phyloP scores from a whole-genome alignment of 92 coral and sea anemone genomes.

The Phenganax stokvisi region DNA sequence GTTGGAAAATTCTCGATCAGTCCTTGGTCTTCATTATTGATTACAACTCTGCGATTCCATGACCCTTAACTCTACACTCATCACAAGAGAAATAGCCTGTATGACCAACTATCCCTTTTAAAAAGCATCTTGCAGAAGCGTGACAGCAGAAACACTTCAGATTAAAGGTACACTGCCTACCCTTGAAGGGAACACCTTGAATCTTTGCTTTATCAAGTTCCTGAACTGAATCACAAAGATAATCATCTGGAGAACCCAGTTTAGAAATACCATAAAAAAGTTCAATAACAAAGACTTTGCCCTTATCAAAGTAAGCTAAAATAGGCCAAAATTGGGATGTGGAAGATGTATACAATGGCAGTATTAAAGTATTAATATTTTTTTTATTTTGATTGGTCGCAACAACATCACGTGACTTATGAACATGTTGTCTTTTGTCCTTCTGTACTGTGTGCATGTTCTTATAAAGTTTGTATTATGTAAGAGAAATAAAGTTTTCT shows the following conservation, averaged over 20 bases:
- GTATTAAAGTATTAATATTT: background rate
- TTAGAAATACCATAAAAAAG: conserved; percentile 8
- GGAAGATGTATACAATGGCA: conserved; percentile 8
- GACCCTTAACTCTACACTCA: conserved; percentile 1
- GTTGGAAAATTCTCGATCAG: background rate
- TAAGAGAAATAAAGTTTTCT: background rate
- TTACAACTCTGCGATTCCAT: conserved; percentile 32
- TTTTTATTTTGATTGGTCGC: too few species aligned
- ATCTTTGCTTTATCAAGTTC: conserved; percentile 5
- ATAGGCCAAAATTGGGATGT: conserved; percentile 21
- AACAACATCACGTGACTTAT: too few species aligned
- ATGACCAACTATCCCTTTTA: conserved; percentile 12
- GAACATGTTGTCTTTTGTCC: too few species aligned
- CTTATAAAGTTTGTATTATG: too few species aligned
- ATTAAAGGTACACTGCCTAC: background rate
- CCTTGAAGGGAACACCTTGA: background rate
- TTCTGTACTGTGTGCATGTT: too few species aligned
- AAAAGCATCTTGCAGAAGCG: conserved; percentile 10
- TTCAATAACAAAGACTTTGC: background rate
- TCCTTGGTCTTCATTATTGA: background rate
- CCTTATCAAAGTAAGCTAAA: background rate
- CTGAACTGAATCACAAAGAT: background rate
- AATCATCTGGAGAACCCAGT: background rate
- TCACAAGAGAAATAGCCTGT: conserved; percentile 33
- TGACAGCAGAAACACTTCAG: background rate